These are phyloP conservation scores for Heliopora coerulea DNA, from an alignment of 92 coral and sea anemone species.

Conservation along the genomic window DNA sequence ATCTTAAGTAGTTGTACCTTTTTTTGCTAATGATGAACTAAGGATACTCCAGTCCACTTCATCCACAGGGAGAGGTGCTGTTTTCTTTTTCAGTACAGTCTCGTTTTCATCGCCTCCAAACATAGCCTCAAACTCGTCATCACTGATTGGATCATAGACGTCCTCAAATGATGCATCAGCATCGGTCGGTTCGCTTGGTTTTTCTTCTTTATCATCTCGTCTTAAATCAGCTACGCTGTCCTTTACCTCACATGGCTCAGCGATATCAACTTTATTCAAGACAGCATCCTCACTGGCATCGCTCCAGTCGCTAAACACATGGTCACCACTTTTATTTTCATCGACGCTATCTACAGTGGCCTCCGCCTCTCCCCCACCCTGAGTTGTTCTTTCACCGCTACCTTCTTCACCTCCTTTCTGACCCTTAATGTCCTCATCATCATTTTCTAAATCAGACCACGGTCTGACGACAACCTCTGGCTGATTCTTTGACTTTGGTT, in stretches of 20 bases:
- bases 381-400: background rate
- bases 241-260: conserved; percentile 46
- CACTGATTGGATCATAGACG: conserved; percentile 98
- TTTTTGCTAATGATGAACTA: conserved; percentile 64
- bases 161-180: conserved; percentile 77
- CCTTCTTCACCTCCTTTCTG: conserved; percentile 22
- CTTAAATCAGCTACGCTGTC: conserved; percentile 7
- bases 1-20: conserved; percentile 44
- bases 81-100: conserved; percentile 45
- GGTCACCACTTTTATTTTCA: conserved; percentile 14
- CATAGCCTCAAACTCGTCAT: conserved; percentile 95
- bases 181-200: conserved; percentile 11
- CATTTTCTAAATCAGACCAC: conserved; percentile 85
- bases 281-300: conserved; percentile 80
- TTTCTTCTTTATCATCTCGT: conserved; percentile 32
- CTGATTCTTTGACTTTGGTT: conserved; percentile 80
- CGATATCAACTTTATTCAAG: conserved; percentile 68
- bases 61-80: conserved; percentile 73
- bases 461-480: conserved; percentile 84
- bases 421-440: conserved; percentile 51
- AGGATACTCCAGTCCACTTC: conserved; percentile 98
- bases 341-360: conserved; percentile 29
- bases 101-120: conserved; percentile 81
- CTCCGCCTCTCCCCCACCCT: conserved; percentile 28
- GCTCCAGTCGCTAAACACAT: conserved; percentile 96